These are phyloP conservation scores for Poliocrania exsul DNA, from an alignment of 2,797 vertebrate genomes.

Conservation along the genomic window DNA sequence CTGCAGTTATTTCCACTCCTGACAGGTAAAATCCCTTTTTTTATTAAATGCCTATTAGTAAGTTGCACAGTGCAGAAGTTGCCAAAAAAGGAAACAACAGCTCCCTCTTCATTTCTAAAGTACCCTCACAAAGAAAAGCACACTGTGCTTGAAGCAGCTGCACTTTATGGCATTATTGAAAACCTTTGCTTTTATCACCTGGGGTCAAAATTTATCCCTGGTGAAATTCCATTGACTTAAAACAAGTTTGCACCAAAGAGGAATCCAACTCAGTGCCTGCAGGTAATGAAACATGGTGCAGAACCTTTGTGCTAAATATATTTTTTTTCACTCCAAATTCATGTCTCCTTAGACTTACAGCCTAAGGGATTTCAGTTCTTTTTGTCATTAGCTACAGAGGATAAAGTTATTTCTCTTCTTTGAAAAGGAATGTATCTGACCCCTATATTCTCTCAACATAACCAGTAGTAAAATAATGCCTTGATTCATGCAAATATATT, in stretches of 20 bases:
- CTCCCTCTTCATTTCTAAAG: not conserved
- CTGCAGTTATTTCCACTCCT: not conserved
- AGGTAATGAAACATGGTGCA: not conserved
- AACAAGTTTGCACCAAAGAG: not conserved
- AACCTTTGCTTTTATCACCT: not conserved
- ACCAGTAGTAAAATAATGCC: not conserved
- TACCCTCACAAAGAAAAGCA: not conserved
- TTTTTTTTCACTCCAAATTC: not conserved
- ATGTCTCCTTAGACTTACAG: not conserved
- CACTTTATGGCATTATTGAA: not conserved
- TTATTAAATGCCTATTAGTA: slow-evolving; percentile 18
- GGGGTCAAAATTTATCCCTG: not conserved
- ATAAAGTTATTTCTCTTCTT: not conserved
- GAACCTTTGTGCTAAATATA: not conserved
- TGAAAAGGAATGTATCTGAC: not conserved
- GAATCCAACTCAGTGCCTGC: not conserved
- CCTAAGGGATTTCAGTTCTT: not conserved
- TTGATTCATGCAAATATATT: not conserved
- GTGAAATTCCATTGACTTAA: not conserved
- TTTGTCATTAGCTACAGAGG: not conserved
- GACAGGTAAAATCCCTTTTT: slow-evolving; percentile 35
- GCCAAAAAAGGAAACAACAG: slow-evolving; percentile 24
- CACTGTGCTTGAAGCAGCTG: not conserved
- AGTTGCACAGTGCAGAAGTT: not conserved
- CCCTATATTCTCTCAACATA: not conserved